Evolutionary conservation across 2,797 vertebrate genomes (phyloP).

Genomic region (Cynodonichthys magdalenae): DNA sequence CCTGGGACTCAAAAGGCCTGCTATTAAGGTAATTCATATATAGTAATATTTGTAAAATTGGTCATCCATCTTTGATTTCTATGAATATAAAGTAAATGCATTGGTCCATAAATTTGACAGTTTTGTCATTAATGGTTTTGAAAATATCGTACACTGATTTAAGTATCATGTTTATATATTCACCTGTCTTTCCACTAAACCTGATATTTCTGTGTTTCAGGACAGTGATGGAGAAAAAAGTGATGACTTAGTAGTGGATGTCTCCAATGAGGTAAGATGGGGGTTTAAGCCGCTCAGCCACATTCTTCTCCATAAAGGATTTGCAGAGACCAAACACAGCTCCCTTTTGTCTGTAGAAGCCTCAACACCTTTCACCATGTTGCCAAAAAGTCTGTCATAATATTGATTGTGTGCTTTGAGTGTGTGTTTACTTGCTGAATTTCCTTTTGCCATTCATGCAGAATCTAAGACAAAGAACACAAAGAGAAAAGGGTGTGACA

Average conservation of each 20-base stretch:
- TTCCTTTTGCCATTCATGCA: conserved; percentile 52
- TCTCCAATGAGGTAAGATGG: conserved; percentile 91
- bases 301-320: conserved; percentile 48
- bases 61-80: not conserved
- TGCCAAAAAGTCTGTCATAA: conserved; percentile 63
- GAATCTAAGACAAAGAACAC: conserved; percentile 65
- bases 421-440: conserved; percentile 42
- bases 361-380: conserved; percentile 45
- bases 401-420: conserved; percentile 53
- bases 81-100: not conserved
- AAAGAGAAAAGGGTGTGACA: conserved; percentile 65
- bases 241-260: conserved; percentile 94
- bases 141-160: not conserved
- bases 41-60: not conserved
- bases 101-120: not conserved
- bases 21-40: too few species aligned
- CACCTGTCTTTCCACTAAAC: not conserved
- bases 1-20: not conserved
- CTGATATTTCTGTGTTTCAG: conserved; percentile 70
- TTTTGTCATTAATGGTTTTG: not conserved
- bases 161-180: too few species aligned
- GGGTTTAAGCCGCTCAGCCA: conserved; percentile 29
- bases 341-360: conserved; percentile 45
- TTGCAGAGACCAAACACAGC: conserved; percentile 42
- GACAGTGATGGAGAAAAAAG: conserved; percentile 98